phyloP scores from a whole-genome alignment of 2,797 vertebrate genomes.

The Tarsius wallacei region DNA sequence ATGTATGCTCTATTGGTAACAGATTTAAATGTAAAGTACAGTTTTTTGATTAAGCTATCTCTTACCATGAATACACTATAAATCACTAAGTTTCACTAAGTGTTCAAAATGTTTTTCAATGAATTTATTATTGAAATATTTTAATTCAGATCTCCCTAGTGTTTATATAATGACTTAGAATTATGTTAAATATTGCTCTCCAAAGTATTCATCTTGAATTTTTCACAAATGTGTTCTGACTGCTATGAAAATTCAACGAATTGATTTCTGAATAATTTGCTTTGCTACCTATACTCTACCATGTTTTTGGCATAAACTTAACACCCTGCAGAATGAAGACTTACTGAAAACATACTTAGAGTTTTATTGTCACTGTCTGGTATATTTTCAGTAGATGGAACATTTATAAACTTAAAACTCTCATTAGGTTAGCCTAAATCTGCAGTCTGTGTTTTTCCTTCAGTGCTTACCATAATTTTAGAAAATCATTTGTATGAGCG shows the following conservation, averaged over 20 bases:
- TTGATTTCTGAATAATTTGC: neutral
- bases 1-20: neutral
- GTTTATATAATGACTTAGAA: neutral
- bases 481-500: neutral
- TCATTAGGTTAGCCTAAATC: neutral
- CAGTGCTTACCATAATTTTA: neutral
- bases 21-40: neutral
- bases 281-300: neutral
- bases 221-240: neutral
- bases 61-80: neutral
- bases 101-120: neutral
- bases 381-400: neutral
- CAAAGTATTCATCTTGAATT: neutral
- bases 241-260: neutral
- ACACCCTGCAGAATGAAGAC: neutral
- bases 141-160: neutral
- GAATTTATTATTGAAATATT: conserved; percentile 34
- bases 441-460: neutral
- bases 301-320: neutral
- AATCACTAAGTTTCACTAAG: neutral
- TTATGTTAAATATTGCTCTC: neutral
- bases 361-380: neutral
- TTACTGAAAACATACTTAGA: neutral
- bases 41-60: neutral
- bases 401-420: neutral